phyloP scores from a whole-genome alignment of 2,113 vertebrate genomes.

The Passerina amoena region DNA sequence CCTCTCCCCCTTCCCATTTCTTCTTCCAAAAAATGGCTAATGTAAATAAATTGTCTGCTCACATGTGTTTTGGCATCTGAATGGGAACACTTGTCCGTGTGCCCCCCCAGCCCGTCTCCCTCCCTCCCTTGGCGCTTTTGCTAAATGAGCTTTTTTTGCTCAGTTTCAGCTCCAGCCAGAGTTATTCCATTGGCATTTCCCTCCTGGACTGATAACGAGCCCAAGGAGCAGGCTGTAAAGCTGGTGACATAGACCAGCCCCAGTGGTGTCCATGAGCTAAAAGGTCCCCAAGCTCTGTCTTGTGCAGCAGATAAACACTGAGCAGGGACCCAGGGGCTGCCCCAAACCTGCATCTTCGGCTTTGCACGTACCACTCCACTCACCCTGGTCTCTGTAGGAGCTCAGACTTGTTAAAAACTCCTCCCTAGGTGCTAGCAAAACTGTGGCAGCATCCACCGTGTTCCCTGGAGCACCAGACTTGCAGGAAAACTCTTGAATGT shows the following conservation, averaged over 20 bases:
- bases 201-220: constrained; percentile 22
- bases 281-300: constrained; percentile 1
- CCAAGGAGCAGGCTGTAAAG: background rate
- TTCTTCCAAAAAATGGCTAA: constrained; percentile 38
- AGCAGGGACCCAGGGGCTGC: background rate
- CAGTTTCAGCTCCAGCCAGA: background rate
- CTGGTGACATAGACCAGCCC: constrained; percentile 29
- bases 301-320: background rate
- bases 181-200: constrained; percentile 40
- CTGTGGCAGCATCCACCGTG: accelerated
- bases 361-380: accelerated
- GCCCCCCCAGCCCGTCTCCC: background rate
- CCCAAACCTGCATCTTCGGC: accelerated
- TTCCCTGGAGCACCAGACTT: background rate
- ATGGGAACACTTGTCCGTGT: constrained; percentile 46
- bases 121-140: background rate
- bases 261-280: background rate
- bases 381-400: background rate
- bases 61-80: constrained; percentile 24
- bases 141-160: constrained; percentile 58
- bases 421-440: background rate
- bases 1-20: background rate
- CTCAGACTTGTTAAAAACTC: background rate
- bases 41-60: constrained; percentile 62
- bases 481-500: background rate